Evolutionary conservation across 1,140 invertebrate species (phyloP).

Genomic region (Maconellicoccus hirsutus): DNA sequence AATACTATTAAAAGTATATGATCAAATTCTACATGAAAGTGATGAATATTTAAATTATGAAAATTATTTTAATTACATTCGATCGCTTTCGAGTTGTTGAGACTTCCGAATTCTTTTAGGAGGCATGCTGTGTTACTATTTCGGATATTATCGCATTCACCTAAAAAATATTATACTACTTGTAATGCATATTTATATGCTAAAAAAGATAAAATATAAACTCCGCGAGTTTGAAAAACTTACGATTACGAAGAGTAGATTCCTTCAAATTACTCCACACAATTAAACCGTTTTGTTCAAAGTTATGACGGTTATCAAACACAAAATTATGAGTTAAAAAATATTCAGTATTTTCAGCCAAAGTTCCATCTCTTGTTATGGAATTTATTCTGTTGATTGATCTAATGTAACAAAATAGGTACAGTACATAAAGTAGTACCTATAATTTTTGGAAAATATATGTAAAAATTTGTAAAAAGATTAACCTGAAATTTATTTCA

Average conservation of each 20-base stretch:
- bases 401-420: background rate
- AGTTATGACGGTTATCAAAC: background rate
- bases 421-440: background rate
- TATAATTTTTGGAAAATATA: too few relatives aligned
- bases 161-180: background rate
- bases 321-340: background rate
- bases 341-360: background rate
- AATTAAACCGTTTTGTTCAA: background rate
- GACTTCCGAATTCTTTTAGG: background rate
- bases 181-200: too few relatives aligned
- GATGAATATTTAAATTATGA: too few relatives aligned
- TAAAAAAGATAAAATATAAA: too few relatives aligned
- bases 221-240: background rate
- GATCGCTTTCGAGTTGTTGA: too few relatives aligned
- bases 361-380: background rate
- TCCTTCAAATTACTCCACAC: background rate
- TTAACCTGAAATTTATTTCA: slow-evolving; percentile 31
- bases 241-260: background rate
- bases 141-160: background rate
- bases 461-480: too few relatives aligned
- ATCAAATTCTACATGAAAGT: too few relatives aligned
- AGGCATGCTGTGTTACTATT: background rate
- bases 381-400: background rate
- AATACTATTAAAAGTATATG: too few relatives aligned
- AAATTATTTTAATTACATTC: too few relatives aligned